phyloP scores from a whole-genome alignment of 2,113 vertebrate species.

The Neogobius melanostomus region DNA sequence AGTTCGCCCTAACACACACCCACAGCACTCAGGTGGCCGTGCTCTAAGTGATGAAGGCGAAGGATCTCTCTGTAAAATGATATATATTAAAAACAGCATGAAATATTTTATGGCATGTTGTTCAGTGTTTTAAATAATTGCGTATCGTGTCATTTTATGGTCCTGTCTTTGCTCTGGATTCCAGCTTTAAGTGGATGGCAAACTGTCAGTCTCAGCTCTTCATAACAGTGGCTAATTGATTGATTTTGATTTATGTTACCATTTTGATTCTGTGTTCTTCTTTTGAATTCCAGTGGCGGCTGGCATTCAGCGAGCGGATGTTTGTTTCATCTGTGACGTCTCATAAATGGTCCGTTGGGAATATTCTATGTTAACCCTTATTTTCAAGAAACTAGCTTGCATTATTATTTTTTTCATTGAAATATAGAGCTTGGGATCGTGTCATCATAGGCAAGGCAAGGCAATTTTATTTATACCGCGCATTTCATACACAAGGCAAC shows the following conservation, averaged over 20 bases:
- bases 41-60: conserved; percentile 9
- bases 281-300: too few species aligned
- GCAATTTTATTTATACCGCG: too few species aligned
- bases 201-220: background rate
- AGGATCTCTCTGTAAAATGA: background rate
- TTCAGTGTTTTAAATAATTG: background rate
- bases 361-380: too few species aligned
- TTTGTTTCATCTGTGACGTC: too few species aligned
- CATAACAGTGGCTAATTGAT: background rate
- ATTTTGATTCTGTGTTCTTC: background rate
- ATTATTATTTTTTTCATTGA: too few species aligned
- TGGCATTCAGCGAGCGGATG: too few species aligned
- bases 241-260: background rate
- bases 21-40: conserved; percentile 25
- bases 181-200: conserved; percentile 8
- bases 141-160: conserved; percentile 13
- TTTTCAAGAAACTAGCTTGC: too few species aligned
- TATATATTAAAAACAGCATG: background rate
- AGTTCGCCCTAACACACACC: conserved; percentile 31
- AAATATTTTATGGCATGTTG: background rate
- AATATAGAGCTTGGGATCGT: too few species aligned
- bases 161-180: background rate
- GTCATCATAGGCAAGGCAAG: too few species aligned
- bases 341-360: too few species aligned
- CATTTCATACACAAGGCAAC: too few species aligned